A percentile compares a stretch with the other conserved stretches of the same genome.
These are phyloP conservation scores for Stichodactyla mertensii DNA, from an alignment of 64 coral and sea anemone genomes.

Conservation along the genomic window DNA sequence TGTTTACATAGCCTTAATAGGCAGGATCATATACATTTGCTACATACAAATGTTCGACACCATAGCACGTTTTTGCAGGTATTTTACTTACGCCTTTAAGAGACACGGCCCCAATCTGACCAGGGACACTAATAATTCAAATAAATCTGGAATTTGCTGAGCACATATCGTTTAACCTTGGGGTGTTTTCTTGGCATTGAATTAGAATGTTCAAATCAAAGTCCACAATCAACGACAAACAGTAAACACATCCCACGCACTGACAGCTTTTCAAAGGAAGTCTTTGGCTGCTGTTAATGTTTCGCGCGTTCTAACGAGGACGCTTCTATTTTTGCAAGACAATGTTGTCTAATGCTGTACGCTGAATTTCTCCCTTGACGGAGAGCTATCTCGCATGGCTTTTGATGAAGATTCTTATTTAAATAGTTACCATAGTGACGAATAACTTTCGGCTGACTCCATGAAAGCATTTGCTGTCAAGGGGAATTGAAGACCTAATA, in stretches of 20 bases:
- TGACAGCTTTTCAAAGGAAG: background rate
- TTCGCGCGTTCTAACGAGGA: background rate
- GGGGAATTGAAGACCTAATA: constrained; percentile 13
- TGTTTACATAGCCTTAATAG: constrained; percentile 57
- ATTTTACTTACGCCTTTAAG: background rate
- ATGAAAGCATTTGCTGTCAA: constrained; percentile 9
- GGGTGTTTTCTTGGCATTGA: background rate
- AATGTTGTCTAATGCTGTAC: background rate
- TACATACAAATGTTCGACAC: background rate
- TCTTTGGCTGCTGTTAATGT: background rate
- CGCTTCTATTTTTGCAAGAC: background rate
- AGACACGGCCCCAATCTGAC: background rate
- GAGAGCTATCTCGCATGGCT: background rate
- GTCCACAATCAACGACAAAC: constrained; percentile 15
- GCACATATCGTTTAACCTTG: background rate
- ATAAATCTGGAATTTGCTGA: background rate
- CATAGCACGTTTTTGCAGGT: background rate
- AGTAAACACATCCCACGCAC: constrained; percentile 30
- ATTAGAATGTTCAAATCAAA: constrained; percentile 13
- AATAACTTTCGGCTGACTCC: background rate
- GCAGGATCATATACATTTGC: constrained; percentile 54
- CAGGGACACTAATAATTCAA: background rate
- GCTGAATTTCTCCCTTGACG: background rate
- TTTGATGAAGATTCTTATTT: background rate
- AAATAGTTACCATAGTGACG: background rate